Evolutionary conservation across 2,888 invertebrate species (phyloP), one percentile per base, ranked within the genome.

Genomic region (Limnephilus auricula): DNA sequence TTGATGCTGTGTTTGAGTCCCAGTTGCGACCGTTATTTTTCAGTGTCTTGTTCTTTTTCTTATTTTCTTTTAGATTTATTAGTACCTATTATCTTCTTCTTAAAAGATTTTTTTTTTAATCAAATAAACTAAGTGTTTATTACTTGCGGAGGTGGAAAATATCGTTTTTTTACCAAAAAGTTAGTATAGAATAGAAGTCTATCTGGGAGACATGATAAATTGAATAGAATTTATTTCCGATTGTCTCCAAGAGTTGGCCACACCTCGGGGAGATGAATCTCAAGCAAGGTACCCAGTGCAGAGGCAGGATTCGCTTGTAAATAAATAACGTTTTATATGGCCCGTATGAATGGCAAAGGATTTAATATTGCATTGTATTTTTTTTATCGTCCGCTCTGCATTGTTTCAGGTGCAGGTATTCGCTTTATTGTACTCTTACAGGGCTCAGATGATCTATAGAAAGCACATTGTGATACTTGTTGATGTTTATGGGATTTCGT

Each of bases 321-420:
- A 90, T 90, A 90, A 90, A 90, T 90, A 90, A 90, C 85, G 87
- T 90, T 90, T 87, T 90, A 87, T 86, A 87, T 90, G 90, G 90
- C 80, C 45, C 90, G 86, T 86, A 90, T 90, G 90, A 86, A 90
- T 90, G 86, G 90, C 90, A 90, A 90, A 80, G 86, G 90, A 86
- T 79, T 90, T 90, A 86, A 90, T 86, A 86, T 86, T 34, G 79
- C 86, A 86, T 90, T 87, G 90, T 88, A 34, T 90, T 86, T 65
- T 90, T 90, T 90, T 90, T 87, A 65, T 85, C 80, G 37, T 86
- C 87, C 85, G 82, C 78, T 18, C 31, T n/a, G 79, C 78, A 88
- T 88, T 88, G 87, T 88, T 88, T 88, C 87, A 37, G 32, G 79
- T 78, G 87, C 32, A 88, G 31, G 32, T 25, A n/a, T 45, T 45